Conservation (phyloP, 2,888 invertebrate species). For the Sphaerophoria taeniata region DNA sequence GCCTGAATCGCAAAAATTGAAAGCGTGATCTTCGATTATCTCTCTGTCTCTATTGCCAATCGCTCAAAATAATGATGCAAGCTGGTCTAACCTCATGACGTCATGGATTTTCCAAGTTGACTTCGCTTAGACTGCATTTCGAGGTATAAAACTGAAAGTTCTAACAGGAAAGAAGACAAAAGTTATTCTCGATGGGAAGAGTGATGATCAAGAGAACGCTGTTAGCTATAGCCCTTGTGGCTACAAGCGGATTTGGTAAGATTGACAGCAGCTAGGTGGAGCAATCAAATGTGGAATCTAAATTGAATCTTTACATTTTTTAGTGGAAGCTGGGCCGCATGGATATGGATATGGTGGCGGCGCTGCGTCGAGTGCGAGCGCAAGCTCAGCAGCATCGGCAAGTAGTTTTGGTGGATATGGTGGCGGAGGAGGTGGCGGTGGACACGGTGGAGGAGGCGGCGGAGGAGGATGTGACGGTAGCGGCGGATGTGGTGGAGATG, state of each 20-base stretch:
- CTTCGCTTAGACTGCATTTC: constrained; percentile 17
- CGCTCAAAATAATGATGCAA: constrained; percentile 7
- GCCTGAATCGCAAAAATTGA: neutral
- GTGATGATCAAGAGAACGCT: constrained; percentile 63
- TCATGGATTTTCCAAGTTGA: constrained; percentile 71
- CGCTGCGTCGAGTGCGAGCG: constrained; percentile 62
- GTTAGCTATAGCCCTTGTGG: constrained; percentile 66
- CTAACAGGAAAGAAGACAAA: constrained; percentile 44
- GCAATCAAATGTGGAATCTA: neutral
- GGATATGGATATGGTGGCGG: constrained; percentile 75
- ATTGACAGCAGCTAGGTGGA: neutral
- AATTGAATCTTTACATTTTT: constrained; percentile 16
- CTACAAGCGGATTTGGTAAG: constrained; percentile 62
- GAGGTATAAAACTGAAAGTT: constrained; percentile 67
- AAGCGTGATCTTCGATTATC: constrained; percentile 31
- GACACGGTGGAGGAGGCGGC: constrained; percentile 14
- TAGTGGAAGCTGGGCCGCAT: constrained; percentile 62
- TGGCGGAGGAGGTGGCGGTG: constrained; percentile 17
- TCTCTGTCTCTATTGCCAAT: neutral
- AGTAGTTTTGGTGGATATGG: constrained; percentile 75
- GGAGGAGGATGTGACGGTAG: constrained; percentile 29
- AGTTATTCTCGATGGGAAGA: constrained; percentile 65
- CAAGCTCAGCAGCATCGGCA: constrained; percentile 75
- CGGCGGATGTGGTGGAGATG: constrained; percentile 54
- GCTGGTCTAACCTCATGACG: constrained; percentile 43